Evolutionary conservation across 2,113 vertebrate genomes (phyloP).

Genomic region (Stigmatopora nigra): DNA sequence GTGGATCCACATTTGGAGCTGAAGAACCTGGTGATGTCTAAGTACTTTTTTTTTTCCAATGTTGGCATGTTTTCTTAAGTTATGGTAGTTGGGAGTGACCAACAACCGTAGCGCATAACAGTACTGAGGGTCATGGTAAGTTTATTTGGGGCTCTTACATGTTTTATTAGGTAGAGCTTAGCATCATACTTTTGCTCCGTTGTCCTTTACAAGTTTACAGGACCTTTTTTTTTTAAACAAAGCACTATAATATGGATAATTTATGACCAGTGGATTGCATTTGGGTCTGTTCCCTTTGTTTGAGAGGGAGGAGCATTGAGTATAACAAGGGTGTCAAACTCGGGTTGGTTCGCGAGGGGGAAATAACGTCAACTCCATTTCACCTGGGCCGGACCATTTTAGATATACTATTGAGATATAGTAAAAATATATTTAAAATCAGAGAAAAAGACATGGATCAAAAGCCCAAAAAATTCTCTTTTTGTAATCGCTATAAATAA

Average conservation of each 20-base stretch:
- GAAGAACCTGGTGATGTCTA: background rate
- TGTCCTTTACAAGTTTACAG: background rate
- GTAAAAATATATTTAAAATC: no score
- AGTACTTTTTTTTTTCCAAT: background rate
- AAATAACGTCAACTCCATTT: no score
- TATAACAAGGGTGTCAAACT: no score
- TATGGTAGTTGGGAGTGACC: background rate
- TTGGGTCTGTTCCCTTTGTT: background rate
- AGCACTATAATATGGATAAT: background rate
- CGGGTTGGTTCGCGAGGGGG: no score
- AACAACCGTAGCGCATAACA: background rate
- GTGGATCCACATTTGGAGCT: background rate
- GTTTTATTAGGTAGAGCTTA: background rate
- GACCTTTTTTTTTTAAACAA: background rate
- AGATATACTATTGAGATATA: no score
- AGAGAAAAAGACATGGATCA: no score
- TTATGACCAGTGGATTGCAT: background rate
- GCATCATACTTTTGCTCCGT: background rate
- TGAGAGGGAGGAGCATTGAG: background rate
- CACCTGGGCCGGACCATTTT: no score
- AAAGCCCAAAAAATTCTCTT: no score
- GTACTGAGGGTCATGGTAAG: background rate
- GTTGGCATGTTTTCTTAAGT: background rate
- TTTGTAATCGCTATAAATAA: no score
- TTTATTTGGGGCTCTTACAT: background rate